phyloP scores from a whole-genome alignment of 2,797 vertebrate genomes.

The Podarcis siculus region DNA sequence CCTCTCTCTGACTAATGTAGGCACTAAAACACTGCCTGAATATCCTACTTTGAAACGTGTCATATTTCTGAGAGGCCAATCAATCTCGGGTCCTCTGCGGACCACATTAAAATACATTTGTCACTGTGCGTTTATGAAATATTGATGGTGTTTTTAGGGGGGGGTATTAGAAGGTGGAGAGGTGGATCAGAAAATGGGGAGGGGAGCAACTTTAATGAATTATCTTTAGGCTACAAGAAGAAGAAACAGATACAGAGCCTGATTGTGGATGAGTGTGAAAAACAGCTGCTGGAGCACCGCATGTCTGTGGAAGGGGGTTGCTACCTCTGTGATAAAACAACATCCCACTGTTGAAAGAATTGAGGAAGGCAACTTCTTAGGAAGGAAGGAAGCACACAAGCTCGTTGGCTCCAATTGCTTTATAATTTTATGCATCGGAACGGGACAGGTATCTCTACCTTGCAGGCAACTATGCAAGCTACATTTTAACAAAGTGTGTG shows the following conservation, averaged over 20 bases:
- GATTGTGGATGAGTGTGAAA: slow-evolving; percentile 65
- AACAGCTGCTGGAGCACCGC: slow-evolving; percentile 53
- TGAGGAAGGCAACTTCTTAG: slow-evolving; percentile 27
- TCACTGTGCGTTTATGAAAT: slow-evolving; percentile 85
- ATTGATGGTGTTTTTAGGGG: slow-evolving; percentile 86
- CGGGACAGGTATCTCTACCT: background rate
- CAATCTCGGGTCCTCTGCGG: slow-evolving; percentile 89
- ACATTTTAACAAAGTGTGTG: background rate
- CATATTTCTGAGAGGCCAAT: slow-evolving; percentile 91
- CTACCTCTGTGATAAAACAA: slow-evolving; percentile 53
- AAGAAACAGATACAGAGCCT: slow-evolving; percentile 72
- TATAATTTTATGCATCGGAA: slow-evolving; percentile 47
- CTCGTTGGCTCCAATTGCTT: slow-evolving; percentile 42
- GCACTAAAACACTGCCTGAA: slow-evolving; percentile 87
- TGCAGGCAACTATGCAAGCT: background rate
- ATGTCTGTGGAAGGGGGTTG: slow-evolving; percentile 59
- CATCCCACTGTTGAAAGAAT: slow-evolving; percentile 10
- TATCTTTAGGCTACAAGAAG: slow-evolving; percentile 77
- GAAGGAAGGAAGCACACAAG: slow-evolving; percentile 29
- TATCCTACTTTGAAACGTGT: slow-evolving; percentile 87
- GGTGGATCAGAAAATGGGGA: slow-evolving; percentile 74
- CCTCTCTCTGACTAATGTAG: slow-evolving; percentile 87
- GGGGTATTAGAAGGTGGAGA: slow-evolving; percentile 80
- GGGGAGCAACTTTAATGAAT: slow-evolving; percentile 80
- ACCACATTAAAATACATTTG: slow-evolving; percentile 92